Percentiles rank a stretch among this genome's conserved stretches.
Evolutionary conservation across 2,888 invertebrate species (phyloP).

Genomic region (Matsumyia berberina): DNA sequence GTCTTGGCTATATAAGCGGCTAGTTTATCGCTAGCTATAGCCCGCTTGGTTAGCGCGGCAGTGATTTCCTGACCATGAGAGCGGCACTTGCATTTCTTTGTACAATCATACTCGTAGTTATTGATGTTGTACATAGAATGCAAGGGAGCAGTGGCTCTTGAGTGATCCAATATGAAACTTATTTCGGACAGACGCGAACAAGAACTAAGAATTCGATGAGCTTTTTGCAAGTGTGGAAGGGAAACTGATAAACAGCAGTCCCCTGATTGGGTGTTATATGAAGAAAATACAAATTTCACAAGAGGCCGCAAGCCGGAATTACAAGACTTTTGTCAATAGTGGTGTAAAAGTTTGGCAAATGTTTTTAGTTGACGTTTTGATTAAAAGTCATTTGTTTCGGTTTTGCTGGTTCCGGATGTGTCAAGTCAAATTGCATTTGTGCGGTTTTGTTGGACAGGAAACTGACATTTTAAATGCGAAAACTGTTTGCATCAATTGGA

Average conservation of each 20-base stretch:
- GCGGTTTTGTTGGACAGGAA: neutral
- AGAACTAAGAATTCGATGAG: neutral
- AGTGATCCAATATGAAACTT: constrained; percentile 35
- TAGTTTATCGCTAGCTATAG: constrained; percentile 86
- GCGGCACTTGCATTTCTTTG: constrained; percentile 86
- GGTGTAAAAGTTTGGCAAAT: constrained; percentile 8
- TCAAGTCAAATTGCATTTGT: neutral
- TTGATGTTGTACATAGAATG: constrained; percentile 73
- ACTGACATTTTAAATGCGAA: neutral
- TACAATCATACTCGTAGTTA: constrained; percentile 85
- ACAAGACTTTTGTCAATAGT: constrained; percentile 31
- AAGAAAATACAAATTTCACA: constrained; percentile 44
- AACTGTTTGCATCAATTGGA: neutral
- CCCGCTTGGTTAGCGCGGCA: constrained; percentile 88
- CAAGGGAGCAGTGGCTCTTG: constrained; percentile 24
- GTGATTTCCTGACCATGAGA: constrained; percentile 85
- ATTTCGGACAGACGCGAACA: neutral
- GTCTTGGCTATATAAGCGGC: constrained; percentile 86
- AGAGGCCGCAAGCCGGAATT: constrained; percentile 35
- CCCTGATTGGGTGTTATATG: neutral
- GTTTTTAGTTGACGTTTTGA: constrained; percentile 37
- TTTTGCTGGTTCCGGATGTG: neutral
- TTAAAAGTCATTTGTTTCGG: constrained; percentile 4
- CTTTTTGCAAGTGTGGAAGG: neutral
- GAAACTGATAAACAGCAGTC: constrained; percentile 5